Conservation (phyloP, 1,140 invertebrate species). For the Steinernema feltiae region DNA sequence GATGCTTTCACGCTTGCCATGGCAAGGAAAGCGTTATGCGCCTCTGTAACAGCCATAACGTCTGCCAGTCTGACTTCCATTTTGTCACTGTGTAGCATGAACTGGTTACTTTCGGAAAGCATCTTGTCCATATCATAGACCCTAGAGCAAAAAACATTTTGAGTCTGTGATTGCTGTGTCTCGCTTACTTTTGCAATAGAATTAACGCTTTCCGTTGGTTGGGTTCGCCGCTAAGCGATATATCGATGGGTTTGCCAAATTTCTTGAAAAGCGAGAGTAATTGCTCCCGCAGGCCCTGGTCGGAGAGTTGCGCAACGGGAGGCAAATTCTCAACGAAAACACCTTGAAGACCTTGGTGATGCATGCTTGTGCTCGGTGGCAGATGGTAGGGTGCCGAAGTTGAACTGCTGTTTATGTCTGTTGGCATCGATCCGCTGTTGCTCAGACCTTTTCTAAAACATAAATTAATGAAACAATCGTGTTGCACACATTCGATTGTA, state of each 20-base stretch:
- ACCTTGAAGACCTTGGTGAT: slow-evolving; percentile 2
- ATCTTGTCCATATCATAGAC: slow-evolving; percentile 6
- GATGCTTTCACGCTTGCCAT: slow-evolving; percentile 5
- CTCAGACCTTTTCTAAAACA: background rate
- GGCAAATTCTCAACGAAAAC: background rate
- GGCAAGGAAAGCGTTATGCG: background rate
- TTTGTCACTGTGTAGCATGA: slow-evolving; percentile 2
- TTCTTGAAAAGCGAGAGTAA: background rate
- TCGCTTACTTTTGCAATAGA: slow-evolving; percentile 6
- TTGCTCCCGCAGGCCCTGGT: background rate
- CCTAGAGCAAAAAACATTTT: background rate
- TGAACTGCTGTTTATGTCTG: background rate
- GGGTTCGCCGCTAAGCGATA: background rate
- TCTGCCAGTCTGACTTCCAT: background rate
- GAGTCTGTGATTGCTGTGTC: background rate
- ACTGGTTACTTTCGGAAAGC: background rate
- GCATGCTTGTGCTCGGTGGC: background rate
- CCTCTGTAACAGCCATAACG: background rate
- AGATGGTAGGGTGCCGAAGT: background rate
- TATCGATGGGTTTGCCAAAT: background rate
- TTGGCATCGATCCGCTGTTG: background rate
- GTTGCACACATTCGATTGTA: background rate
- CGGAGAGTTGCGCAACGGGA: background rate
- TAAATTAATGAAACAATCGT: background rate
- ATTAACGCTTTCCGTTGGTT: background rate